A percentile compares a stretch with the other conserved stretches of the same genome.
These are phyloP conservation scores for Tachina fera DNA, from an alignment of 2,888 invertebrate species.

Conservation along the genomic window DNA sequence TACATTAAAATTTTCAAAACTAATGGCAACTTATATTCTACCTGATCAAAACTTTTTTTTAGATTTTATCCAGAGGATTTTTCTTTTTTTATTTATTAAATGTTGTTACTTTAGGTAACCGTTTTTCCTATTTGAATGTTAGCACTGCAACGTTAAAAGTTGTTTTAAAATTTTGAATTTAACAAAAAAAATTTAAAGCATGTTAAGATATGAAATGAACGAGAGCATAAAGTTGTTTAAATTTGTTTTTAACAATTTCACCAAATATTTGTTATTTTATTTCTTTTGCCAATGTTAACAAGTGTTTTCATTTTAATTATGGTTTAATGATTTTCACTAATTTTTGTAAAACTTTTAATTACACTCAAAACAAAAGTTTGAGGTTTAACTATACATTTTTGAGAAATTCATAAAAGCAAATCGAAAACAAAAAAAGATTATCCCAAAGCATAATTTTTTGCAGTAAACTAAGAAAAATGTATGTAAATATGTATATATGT, in stretches of 20 bases:
- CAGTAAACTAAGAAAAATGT: background rate
- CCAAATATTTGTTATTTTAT: background rate
- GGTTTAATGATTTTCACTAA: constrained; percentile 16
- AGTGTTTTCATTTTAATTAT: constrained; percentile 12
- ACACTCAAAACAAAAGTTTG: background rate
- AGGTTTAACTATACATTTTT: background rate
- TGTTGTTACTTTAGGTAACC: constrained; percentile 10
- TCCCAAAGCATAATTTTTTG: background rate
- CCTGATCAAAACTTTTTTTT: background rate
- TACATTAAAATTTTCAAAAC: too few relatives aligned
- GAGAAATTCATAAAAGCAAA: constrained; percentile 16
- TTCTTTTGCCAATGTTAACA: constrained; percentile 14
- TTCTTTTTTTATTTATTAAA: background rate
- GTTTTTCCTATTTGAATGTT: constrained; percentile 2
- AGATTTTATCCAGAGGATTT: background rate
- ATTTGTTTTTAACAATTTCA: constrained; percentile 15
- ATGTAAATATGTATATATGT: too few relatives aligned
- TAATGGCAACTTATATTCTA: too few relatives aligned
- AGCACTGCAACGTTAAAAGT: constrained; percentile 24
- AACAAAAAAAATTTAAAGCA: constrained; percentile 20
- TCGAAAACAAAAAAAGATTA: background rate
- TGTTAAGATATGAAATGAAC: constrained; percentile 40
- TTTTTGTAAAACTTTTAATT: background rate
- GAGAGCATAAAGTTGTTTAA: constrained; percentile 47
- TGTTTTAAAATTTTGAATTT: constrained; percentile 9